Evolutionary conservation across 2,888 invertebrate genomes (phyloP).

Genomic region (Melieria crassipennis): DNA sequence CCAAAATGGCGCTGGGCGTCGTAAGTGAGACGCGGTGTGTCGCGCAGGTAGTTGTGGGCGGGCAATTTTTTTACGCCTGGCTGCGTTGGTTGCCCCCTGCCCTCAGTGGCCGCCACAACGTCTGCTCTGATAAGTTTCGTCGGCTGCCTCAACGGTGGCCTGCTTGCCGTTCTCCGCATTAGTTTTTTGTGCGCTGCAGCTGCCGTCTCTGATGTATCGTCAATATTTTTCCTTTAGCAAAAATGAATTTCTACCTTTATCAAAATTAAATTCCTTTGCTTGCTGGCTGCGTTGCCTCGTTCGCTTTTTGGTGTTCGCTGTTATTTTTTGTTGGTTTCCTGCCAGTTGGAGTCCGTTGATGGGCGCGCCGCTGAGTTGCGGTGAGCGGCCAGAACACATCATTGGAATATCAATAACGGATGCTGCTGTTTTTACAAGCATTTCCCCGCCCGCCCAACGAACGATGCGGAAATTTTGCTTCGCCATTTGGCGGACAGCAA

Average conservation of each 20-base stretch:
- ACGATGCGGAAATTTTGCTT: neutral
- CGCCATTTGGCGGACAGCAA: neutral
- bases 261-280: constrained; percentile 49
- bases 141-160: neutral
- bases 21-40: no score
- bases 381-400: constrained; percentile 21
- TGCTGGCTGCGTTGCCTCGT: constrained; percentile 6
- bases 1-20: neutral
- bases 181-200: constrained; percentile 21
- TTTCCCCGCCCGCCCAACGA: constrained; percentile 35
- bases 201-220: constrained; percentile 44
- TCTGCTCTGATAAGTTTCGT: constrained; percentile 16
- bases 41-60: neutral
- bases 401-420: constrained; percentile 43
- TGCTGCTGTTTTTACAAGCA: constrained; percentile 42
- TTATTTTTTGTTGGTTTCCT: constrained; percentile 39
- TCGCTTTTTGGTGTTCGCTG: constrained; percentile 25
- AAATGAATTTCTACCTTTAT: constrained; percentile 46
- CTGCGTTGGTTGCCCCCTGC: neutral
- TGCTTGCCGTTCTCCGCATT: neutral
- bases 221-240: constrained; percentile 39
- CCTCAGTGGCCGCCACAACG: neutral
- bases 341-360: constrained; percentile 29
- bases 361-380: constrained; percentile 4
- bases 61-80: neutral